phyloP scores from a whole-genome alignment of 2,797 vertebrate species.

The Luscinia megarhynchos region DNA sequence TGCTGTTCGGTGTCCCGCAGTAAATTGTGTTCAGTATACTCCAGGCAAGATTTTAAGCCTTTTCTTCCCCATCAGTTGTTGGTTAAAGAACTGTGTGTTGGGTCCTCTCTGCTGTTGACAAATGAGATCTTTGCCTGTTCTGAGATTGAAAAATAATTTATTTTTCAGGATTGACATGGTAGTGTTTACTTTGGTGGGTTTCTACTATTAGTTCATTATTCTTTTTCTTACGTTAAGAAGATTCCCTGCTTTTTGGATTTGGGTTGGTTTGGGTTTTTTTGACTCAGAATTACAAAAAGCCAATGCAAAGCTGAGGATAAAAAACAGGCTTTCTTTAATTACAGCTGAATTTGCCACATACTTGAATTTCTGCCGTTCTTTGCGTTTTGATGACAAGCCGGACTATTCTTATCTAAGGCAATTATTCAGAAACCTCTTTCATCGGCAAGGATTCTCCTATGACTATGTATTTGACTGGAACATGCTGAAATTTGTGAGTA shows the following conservation, averaged over 20 bases:
- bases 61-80: rapidly evolving
- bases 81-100: background rate
- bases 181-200: background rate
- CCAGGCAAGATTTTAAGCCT: background rate
- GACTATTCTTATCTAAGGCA: conserved; percentile 95
- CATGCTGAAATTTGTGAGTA: conserved; percentile 97
- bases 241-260: background rate
- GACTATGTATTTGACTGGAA: conserved; percentile 99
- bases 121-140: background rate
- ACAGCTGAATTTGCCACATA: conserved; percentile 95
- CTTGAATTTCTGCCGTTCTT: conserved; percentile 93
- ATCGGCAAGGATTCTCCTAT: conserved; percentile 95
- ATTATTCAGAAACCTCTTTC: conserved; percentile 94
- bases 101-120: background rate
- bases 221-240: background rate
- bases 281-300: background rate
- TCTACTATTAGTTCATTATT: background rate
- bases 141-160: background rate
- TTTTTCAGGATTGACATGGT: background rate
- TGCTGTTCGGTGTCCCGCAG: background rate
- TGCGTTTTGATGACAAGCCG: conserved; percentile 95
- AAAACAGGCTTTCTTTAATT: conserved; percentile 18
- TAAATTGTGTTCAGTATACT: background rate
- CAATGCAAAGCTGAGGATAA: background rate
- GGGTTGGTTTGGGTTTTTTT: background rate